Percentiles rank a stretch among this genome's conserved stretches.
Evolutionary conservation across 2,888 invertebrate species (phyloP).

Genomic region (Drosophila maculinotata): DNA sequence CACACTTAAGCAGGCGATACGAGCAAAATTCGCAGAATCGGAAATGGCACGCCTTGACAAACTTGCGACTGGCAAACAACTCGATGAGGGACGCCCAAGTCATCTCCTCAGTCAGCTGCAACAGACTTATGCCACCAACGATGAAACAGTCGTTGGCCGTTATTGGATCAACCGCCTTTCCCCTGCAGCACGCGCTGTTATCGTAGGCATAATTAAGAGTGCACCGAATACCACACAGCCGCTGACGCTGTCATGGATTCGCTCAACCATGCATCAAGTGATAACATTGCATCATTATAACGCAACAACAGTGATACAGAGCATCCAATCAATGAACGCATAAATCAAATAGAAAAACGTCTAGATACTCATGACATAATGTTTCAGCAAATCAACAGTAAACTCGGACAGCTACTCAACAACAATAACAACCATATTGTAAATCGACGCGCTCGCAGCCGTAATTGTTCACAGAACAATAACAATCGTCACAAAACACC

Average conservation of each 20-base stretch:
- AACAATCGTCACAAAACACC: not conserved
- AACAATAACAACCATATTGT: too few relatives aligned
- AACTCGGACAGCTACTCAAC: not conserved
- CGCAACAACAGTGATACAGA: not conserved
- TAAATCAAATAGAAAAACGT: too few relatives aligned
- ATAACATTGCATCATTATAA: not conserved
- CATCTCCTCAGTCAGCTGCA: constrained; percentile 3
- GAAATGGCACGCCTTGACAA: too few relatives aligned
- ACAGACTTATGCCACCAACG: constrained; percentile 1
- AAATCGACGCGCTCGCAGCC: not conserved
- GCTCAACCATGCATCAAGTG: constrained; percentile 5
- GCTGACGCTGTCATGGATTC: constrained; percentile 9
- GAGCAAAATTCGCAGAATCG: not conserved
- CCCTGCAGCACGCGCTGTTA: constrained; percentile 5
- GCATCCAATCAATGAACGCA: too few relatives aligned
- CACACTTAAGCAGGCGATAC: not conserved
- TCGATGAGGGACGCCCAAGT: not conserved
- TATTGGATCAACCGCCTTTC: constrained; percentile 5
- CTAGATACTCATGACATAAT: too few relatives aligned
- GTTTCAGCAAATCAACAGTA: not conserved
- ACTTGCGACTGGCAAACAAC: too few relatives aligned
- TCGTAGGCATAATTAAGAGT: not conserved
- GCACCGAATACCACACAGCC: not conserved
- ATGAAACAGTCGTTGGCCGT: constrained; percentile 2
- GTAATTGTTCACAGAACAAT: not conserved